Evolutionary conservation across 1,140 invertebrate genomes (phyloP), one percentile per base, ranked within the genome.

Genomic region (Chrysopa pallens): DNA sequence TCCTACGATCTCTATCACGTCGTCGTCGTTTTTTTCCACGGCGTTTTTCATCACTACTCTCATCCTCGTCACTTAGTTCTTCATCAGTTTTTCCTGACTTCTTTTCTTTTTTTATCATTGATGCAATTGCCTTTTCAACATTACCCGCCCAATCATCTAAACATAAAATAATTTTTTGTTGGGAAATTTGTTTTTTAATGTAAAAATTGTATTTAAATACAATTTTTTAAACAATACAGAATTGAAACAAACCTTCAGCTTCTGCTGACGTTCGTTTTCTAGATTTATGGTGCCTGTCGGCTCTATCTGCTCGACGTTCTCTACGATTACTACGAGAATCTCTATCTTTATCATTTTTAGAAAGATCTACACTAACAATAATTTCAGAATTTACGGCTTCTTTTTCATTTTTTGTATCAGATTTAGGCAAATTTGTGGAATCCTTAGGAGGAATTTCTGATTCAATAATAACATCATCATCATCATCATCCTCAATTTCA

Each of bases 41-140:
- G 46, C 62, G 64, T 44, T 57, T 59, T 37, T 46, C 62, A 42
- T 56, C 64, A 53, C 60, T 58, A 48, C 51, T 50, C 38, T 56
- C 46, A 12, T 53, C 56, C 3, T 59, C 56, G 33, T 56, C 55
- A 12, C 51, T 53, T 13, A 36, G 42, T 23, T 23, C 17, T 3
- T 23, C 17, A 23, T 23, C 17, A 23, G 17, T 23, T 5, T 23
- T 36, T n/a, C 38, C 6, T 27, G 37, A 7, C 31, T 48, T 53
- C 42, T 61, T 60, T 12, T 48, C 47, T 39, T 57, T 55, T 6
- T 67, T 64, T 43, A 73, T 50, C 6, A 71, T 78, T 47, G 74
- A 76, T 39, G 73, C 73, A 37, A 84, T 74, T 17, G 78, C 74
- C 58, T 81, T 81, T 52, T 84, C 79, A 48, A 84, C 76, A 57